These are phyloP conservation scores for Pelusios castaneus DNA, from an alignment of 2,113 vertebrate species.

Conservation along the genomic window DNA sequence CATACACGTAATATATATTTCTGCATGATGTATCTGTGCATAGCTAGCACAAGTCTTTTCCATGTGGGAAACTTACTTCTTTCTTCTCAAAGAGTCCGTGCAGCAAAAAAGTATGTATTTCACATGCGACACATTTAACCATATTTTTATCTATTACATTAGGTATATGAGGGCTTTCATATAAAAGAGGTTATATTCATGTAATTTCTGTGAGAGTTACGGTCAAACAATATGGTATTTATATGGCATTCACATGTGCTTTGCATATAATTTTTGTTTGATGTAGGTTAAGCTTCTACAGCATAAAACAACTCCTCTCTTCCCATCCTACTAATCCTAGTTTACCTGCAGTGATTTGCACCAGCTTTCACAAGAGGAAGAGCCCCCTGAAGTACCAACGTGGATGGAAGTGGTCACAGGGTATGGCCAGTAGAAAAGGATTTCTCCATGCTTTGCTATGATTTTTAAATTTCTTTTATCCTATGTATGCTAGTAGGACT, in stretches of 20 bases:
- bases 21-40: neutral
- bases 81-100: neutral
- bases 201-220: too few species aligned
- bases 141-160: neutral
- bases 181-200: neutral
- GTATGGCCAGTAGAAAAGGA: neutral
- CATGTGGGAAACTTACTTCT: neutral
- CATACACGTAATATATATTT: neutral
- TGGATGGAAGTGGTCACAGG: rapidly evolving
- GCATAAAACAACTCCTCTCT: neutral
- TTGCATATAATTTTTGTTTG: neutral
- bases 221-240: too few species aligned
- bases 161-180: neutral
- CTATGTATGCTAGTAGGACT: neutral
- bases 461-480: neutral
- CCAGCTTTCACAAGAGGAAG: neutral
- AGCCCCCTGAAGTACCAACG: neutral
- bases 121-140: neutral
- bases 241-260: neutral
- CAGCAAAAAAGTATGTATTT: neutral
- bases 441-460: neutral
- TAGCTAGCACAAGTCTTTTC: rapidly evolving
- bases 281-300: neutral
- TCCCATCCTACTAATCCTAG: neutral
- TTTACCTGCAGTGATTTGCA: neutral